phyloP scores from a whole-genome alignment of 2,113 vertebrate genomes.

The Trinectes maculatus region DNA sequence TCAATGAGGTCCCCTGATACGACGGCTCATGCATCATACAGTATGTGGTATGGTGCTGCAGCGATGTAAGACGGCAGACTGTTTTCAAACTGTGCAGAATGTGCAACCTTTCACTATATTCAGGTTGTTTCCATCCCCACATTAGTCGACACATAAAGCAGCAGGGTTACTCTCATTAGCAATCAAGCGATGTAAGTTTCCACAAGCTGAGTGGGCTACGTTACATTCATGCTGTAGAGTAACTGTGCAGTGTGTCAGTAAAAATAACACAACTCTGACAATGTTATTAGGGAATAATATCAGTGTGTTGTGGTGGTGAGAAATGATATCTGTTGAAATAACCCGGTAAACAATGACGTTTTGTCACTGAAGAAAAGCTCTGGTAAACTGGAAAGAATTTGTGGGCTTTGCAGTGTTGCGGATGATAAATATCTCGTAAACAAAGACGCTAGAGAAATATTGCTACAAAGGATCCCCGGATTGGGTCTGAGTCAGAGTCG shows the following conservation, averaged over 20 bases:
- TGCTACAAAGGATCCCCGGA: background rate
- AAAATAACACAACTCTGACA: slow-evolving; percentile 43
- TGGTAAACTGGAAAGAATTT: slow-evolving; percentile 30
- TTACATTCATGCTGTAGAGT: slow-evolving; percentile 35
- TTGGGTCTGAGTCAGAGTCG: slow-evolving; percentile 3
- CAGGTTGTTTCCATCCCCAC: slow-evolving; percentile 27
- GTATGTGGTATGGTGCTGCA: slow-evolving; percentile 26
- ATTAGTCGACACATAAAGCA: slow-evolving; percentile 48
- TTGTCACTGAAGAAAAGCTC: slow-evolving; percentile 28
- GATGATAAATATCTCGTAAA: slow-evolving; percentile 38
- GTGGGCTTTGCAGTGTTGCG: slow-evolving; percentile 19
- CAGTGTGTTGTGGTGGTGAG: slow-evolving; percentile 32
- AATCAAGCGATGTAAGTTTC: slow-evolving; percentile 50
- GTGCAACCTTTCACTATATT: slow-evolving; percentile 25
- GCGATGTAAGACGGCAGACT: background rate
- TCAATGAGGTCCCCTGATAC: slow-evolving; percentile 65
- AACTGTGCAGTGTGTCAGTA: slow-evolving; percentile 40
- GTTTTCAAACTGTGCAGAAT: slow-evolving; percentile 36
- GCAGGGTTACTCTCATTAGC: slow-evolving; percentile 54
- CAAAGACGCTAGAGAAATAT: slow-evolving; percentile 20
- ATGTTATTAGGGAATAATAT: slow-evolving; percentile 38
- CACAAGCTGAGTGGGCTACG: slow-evolving; percentile 31
- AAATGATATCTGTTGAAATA: slow-evolving; percentile 47
- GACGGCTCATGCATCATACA: slow-evolving; percentile 56
- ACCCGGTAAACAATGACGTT: slow-evolving; percentile 47